A percentile compares a stretch with the other conserved stretches of the same genome.
Evolutionary conservation across 1,140 invertebrate species (phyloP).

Genomic region (Maniola jurtina): DNA sequence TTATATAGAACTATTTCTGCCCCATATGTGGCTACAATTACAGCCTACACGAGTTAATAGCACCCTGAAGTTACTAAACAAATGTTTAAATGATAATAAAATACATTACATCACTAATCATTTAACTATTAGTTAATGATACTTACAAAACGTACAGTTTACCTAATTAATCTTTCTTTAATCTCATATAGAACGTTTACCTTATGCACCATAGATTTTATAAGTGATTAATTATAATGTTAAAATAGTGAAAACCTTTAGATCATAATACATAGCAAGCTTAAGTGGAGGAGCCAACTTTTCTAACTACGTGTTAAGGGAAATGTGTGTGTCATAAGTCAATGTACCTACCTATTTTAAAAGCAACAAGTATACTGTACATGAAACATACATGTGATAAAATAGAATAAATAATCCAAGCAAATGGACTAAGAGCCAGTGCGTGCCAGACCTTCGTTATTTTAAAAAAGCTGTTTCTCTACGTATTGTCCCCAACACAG

Average conservation of each 20-base stretch:
- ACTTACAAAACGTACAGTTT: conserved; percentile 50
- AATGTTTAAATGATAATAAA: conserved; percentile 24
- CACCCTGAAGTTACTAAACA: conserved; percentile 27
- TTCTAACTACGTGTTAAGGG: conserved; percentile 41
- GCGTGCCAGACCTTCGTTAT: too few relatives aligned
- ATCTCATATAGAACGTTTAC: conserved; percentile 52
- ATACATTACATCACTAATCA: conserved; percentile 37
- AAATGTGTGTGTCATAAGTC: conserved; percentile 22
- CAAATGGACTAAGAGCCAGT: too few relatives aligned
- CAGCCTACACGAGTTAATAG: conserved; percentile 24
- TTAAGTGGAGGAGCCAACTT: conserved; percentile 15
- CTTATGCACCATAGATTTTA: conserved; percentile 59
- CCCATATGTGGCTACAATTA: neutral
- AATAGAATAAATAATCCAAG: conserved; percentile 33
- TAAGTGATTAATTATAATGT: conserved; percentile 42
- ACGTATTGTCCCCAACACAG: too few relatives aligned
- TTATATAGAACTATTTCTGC: neutral
- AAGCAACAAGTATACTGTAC: conserved; percentile 18
- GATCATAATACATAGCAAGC: conserved; percentile 18
- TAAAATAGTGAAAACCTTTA: conserved; percentile 35
- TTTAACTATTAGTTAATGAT: conserved; percentile 39
- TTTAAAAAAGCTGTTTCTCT: too few relatives aligned
- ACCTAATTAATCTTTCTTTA: conserved; percentile 49
- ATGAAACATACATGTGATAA: conserved; percentile 26
- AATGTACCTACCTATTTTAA: conserved; percentile 27